Evolutionary conservation across 2,113 vertebrate species (phyloP).

Genomic region (Herpailurus yagouaroundi): DNA sequence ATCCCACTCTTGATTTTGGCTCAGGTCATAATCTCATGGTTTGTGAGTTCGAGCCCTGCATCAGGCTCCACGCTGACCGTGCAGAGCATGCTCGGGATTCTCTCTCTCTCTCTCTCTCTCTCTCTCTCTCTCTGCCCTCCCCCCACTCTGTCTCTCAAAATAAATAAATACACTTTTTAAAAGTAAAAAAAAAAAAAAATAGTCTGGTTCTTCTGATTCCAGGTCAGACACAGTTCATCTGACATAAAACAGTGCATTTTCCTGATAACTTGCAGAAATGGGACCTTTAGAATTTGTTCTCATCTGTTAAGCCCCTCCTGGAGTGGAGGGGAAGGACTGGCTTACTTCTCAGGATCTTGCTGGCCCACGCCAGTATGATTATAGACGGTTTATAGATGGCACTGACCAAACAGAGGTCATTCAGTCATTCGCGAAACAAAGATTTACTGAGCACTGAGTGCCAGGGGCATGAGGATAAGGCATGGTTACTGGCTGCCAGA

Average conservation of each 20-base stretch:
- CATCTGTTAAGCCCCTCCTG: background rate
- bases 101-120: no score
- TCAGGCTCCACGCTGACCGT: no score
- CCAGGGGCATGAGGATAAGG: background rate
- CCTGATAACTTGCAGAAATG: background rate
- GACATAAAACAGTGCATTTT: background rate
- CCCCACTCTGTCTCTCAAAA: no score
- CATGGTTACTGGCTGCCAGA: background rate
- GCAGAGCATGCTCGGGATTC: no score
- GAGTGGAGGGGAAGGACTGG: background rate
- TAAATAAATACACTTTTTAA: no score
- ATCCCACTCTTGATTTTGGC: no score
- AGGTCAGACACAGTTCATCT: background rate
- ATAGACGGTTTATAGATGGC: background rate
- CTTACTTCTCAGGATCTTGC: background rate
- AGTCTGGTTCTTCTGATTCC: background rate
- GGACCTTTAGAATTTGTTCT: background rate
- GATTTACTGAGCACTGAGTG: background rate
- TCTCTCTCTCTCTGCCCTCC: no score
- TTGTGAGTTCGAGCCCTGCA: no score
- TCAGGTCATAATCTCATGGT: no score
- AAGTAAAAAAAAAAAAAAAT: no score
- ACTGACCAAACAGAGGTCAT: background rate
- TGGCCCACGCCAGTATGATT: background rate
- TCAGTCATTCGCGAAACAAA: background rate